Conservation (phyloP, 2,113 vertebrate genomes). For the Mystacornis crossleyi region DNA sequence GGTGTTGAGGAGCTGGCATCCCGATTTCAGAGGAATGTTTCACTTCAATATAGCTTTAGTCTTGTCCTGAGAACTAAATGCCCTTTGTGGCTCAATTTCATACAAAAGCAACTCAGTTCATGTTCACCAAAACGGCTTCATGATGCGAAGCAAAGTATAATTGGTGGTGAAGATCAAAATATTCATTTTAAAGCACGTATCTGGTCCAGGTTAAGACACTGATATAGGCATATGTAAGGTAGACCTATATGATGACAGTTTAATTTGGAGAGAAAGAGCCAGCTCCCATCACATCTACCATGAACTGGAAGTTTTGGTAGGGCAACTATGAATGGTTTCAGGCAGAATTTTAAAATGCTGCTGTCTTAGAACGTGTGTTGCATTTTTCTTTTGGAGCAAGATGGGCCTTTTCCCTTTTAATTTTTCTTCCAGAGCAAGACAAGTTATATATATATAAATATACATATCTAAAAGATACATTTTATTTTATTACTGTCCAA, state of each 20-base stretch:
- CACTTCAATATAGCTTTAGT: neutral
- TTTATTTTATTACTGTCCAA: neutral
- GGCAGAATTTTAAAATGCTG: neutral
- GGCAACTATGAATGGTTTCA: neutral
- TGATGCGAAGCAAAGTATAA: neutral
- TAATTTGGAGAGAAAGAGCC: neutral
- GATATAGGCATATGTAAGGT: neutral
- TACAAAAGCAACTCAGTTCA: neutral
- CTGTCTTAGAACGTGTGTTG: neutral
- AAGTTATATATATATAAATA: neutral
- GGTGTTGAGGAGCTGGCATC: neutral
- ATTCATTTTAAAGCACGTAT: neutral
- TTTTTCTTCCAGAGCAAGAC: neutral
- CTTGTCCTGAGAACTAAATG: neutral
- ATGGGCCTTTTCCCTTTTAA: neutral
- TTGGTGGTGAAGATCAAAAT: neutral
- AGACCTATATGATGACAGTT: neutral
- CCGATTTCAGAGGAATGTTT: neutral
- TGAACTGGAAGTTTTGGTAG: neutral
- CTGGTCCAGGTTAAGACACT: neutral
- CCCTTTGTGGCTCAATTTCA: neutral
- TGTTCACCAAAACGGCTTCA: neutral
- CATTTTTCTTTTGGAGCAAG: neutral
- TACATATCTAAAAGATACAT: neutral
- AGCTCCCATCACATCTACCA: neutral